phyloP scores from a whole-genome alignment of 2,113 vertebrate genomes.

The Chamaetylas fuelleborni region DNA sequence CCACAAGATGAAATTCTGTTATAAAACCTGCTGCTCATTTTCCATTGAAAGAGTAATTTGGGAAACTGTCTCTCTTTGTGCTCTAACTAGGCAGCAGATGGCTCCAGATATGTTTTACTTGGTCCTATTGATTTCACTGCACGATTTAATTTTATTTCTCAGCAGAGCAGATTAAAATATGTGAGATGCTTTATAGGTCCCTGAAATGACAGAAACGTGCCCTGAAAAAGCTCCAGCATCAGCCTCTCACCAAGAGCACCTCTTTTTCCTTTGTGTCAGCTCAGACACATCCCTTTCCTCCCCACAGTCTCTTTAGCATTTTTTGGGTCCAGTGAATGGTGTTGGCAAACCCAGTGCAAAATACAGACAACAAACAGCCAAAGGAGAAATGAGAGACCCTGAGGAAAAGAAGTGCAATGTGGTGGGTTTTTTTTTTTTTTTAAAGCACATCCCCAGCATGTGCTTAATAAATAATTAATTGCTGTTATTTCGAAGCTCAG shows the following conservation, averaged over 20 bases:
- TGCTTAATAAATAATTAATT: slow-evolving; percentile 53
- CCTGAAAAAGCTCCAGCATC: neutral
- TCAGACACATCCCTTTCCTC: neutral
- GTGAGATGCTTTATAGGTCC: neutral
- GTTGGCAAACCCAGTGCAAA: neutral
- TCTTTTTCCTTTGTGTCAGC: neutral
- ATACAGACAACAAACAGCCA: neutral
- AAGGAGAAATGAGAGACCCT: neutral
- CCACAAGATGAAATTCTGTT: neutral
- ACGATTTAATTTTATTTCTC: slow-evolving; percentile 42
- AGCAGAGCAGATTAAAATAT: slow-evolving; percentile 11
- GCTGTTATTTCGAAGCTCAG: slow-evolving; percentile 29
- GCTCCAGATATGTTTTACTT: slow-evolving; percentile 37
- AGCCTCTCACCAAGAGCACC: neutral
- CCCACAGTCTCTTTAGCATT: neutral
- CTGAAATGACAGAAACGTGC: neutral
- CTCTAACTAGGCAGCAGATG: slow-evolving; percentile 42
- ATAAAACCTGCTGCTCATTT: slow-evolving; percentile 32
- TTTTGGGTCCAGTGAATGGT: neutral
- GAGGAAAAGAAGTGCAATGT: neutral
- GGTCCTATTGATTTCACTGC: slow-evolving; percentile 30
- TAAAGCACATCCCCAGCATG: rapidly evolving
- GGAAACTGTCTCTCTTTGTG: slow-evolving; percentile 38
- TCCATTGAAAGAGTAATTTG: slow-evolving; percentile 39
- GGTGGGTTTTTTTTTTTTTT: neutral